phyloP scores from a whole-genome alignment of 2,797 vertebrate genomes.

The Periophthalmus magnuspinnatus region DNA sequence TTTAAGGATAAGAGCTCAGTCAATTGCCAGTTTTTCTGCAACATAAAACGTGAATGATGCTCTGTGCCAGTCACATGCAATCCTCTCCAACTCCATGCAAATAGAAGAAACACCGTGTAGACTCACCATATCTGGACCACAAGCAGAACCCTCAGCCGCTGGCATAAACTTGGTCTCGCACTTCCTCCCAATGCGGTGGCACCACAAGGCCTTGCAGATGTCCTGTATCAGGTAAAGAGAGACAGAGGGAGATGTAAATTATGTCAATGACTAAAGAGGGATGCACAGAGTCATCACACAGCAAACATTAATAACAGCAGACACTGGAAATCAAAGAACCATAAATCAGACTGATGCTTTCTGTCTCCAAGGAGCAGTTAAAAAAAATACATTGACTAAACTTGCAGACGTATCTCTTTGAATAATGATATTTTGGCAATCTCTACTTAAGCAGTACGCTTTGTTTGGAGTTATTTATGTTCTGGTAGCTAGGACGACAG shows the following conservation, averaged over 20 bases:
- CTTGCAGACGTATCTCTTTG: slow-evolving; percentile 28
- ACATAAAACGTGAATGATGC: slow-evolving; percentile 31
- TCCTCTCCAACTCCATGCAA: not conserved
- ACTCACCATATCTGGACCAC: slow-evolving; percentile 88
- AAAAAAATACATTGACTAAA: slow-evolving; percentile 46
- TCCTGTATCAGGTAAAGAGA: slow-evolving; percentile 74
- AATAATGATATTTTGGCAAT: slow-evolving; percentile 45
- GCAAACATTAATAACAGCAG: slow-evolving; percentile 41
- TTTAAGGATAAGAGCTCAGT: too few species aligned
- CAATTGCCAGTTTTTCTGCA: too few species aligned
- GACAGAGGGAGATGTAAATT: slow-evolving; percentile 17
- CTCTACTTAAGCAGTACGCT: slow-evolving; percentile 23
- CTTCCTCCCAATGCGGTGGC: slow-evolving; percentile 88
- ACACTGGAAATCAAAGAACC: slow-evolving; percentile 22
- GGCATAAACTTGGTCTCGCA: slow-evolving; percentile 96
- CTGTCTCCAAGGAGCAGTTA: slow-evolving; percentile 35
- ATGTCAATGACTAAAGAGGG: slow-evolving; percentile 15
- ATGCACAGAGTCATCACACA: slow-evolving; percentile 23
- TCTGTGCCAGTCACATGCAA: slow-evolving; percentile 6
- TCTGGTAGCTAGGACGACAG: slow-evolving; percentile 46
- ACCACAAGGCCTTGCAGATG: slow-evolving; percentile 94
- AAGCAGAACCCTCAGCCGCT: slow-evolving; percentile 89
- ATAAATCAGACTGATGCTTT: slow-evolving; percentile 40
- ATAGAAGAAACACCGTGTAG: slow-evolving; percentile 26
- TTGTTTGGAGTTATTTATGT: slow-evolving; percentile 51